Conservation (phyloP, 2,113 vertebrate genomes). For the Bagarius yarrelli region DNA sequence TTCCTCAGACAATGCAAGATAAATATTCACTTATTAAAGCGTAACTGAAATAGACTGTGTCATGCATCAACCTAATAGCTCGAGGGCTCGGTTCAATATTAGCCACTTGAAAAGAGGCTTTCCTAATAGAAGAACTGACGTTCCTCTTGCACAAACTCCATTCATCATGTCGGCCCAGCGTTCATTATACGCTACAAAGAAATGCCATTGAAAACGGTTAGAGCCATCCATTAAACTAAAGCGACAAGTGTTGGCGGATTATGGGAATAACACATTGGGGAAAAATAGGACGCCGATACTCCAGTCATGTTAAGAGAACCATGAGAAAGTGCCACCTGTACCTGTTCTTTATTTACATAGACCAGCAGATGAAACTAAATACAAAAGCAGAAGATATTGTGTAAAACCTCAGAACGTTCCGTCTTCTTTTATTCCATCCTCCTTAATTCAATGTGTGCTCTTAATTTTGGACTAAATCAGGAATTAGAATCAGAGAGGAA, state of each 20-base stretch:
- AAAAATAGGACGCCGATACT: conserved; percentile 68
- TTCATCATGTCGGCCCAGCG: conserved; percentile 88
- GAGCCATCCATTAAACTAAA: conserved; percentile 87
- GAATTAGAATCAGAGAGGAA: not conserved
- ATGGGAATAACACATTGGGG: conserved; percentile 75
- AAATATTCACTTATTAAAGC: conserved; percentile 95
- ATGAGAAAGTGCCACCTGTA: conserved; percentile 61
- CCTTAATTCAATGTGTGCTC: no score
- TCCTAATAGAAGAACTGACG: conserved; percentile 98
- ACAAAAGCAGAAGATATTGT: not conserved
- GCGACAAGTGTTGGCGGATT: conserved; percentile 75
- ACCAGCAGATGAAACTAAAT: not conserved
- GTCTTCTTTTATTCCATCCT: not conserved
- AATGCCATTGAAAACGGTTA: conserved; percentile 86
- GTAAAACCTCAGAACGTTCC: not conserved
- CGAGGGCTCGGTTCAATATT: conserved; percentile 90
- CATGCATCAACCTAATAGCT: conserved; percentile 96
- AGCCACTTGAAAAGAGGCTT: conserved; percentile 89
- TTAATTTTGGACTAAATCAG: not conserved
- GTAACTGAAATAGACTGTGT: conserved; percentile 95
- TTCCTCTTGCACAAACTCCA: conserved; percentile 85
- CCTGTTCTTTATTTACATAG: not conserved
- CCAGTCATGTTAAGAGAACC: conserved; percentile 70
- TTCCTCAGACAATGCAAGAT: conserved; percentile 69
- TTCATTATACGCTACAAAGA: conserved; percentile 88